These are phyloP conservation scores for Melieria crassipennis DNA, from an alignment of 2,888 invertebrate genomes.

Conservation along the genomic window DNA sequence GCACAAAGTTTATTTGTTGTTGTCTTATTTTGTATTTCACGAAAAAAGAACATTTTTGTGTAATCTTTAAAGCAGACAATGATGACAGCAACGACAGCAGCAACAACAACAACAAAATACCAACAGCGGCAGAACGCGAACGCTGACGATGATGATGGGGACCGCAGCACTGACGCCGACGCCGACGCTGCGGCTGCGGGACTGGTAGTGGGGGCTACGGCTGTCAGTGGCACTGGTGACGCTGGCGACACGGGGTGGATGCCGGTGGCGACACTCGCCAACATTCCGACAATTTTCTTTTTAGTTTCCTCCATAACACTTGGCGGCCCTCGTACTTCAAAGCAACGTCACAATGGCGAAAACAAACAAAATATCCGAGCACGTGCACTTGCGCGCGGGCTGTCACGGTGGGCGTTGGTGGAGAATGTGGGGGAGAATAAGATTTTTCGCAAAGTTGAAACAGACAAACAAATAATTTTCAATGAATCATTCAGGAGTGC, in stretches of 20 bases:
- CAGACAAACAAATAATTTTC: too few relatives aligned
- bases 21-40: conserved; percentile 45
- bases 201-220: conserved; percentile 2
- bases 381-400: too few relatives aligned
- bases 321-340: too few relatives aligned
- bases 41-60: conserved; percentile 50
- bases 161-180: conserved; percentile 31
- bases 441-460: too few relatives aligned
- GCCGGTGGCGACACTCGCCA: not conserved
- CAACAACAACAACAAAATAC: conserved; percentile 24
- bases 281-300: too few relatives aligned
- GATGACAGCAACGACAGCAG: conserved; percentile 27
- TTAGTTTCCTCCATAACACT: too few relatives aligned
- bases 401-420: too few relatives aligned
- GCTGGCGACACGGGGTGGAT: conserved; percentile 56
- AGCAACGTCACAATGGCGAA: too few relatives aligned
- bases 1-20: conserved; percentile 28
- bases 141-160: conserved; percentile 39
- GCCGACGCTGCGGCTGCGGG: conserved; percentile 40
- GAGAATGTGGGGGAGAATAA: too few relatives aligned
- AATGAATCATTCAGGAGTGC: too few relatives aligned
- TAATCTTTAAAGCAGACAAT: conserved; percentile 60
- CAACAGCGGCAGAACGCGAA: conserved; percentile 9
- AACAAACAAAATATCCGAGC: too few relatives aligned
- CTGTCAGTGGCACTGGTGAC: conserved; percentile 32